These are phyloP conservation scores for Ascidia mentula DNA, from an alignment of 23 tunicate genomes.

Conservation along the genomic window DNA sequence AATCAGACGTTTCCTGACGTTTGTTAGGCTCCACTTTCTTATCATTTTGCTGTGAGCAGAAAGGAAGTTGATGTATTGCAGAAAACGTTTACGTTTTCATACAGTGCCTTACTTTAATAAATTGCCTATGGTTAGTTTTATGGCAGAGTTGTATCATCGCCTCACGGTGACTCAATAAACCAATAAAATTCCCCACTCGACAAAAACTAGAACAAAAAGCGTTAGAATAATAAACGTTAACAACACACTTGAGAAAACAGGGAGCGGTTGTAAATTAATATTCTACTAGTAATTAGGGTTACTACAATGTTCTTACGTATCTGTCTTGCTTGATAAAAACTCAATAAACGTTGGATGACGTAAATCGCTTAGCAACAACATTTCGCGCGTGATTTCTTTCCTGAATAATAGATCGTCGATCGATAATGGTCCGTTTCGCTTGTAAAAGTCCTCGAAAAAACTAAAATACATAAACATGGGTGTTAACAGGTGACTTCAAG, in stretches of 20 bases:
- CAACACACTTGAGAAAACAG: not conserved
- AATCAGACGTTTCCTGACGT: slow-evolving; percentile 15
- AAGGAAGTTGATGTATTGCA: too few relatives aligned
- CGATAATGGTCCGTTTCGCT: slow-evolving; percentile 28
- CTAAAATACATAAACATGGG: slow-evolving; percentile 23
- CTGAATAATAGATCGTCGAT: slow-evolving; percentile 19
- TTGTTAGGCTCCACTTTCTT: too few relatives aligned
- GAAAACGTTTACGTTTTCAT: too few relatives aligned
- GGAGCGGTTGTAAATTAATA: too few relatives aligned
- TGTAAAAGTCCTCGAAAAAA: slow-evolving; percentile 37
- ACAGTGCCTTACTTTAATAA: too few relatives aligned
- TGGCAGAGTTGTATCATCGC: not conserved
- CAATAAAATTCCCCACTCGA: slow-evolving; percentile 26
- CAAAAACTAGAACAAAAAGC: slow-evolving; percentile 25
- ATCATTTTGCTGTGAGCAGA: too few relatives aligned
- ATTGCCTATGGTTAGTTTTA: too few relatives aligned
- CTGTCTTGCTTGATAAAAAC: slow-evolving; percentile 25
- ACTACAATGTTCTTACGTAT: slow-evolving; percentile 13
- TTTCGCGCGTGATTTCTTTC: slow-evolving; percentile 25
- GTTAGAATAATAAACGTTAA: not conserved
- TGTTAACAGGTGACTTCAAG: too few relatives aligned
- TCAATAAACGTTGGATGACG: slow-evolving; percentile 15
- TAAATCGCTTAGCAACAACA: slow-evolving; percentile 17
- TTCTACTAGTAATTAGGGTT: too few relatives aligned
- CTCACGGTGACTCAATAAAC: slow-evolving; percentile 19